Evolutionary conservation across 2,797 vertebrate species (phyloP), one percentile per base, ranked within the genome.

Genomic region (Coracias cyanogaster): DNA sequence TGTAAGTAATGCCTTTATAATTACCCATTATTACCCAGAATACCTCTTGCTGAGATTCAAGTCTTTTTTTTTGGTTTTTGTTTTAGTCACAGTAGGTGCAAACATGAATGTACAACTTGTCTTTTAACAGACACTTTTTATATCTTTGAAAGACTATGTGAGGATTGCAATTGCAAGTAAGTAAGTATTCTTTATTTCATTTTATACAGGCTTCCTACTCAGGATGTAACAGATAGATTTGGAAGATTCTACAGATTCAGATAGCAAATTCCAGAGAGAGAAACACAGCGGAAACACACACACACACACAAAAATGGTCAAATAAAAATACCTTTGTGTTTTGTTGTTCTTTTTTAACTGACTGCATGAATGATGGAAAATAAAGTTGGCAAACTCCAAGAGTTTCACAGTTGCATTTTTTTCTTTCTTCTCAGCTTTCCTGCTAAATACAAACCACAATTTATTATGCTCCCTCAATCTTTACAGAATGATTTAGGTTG

Each of bases 281-380:
- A 67, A 71, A 58, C 14, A 72, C 8, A 60, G 5, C 21, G 41
- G 18, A 58, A 21, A 39, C 21, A 65, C 7, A 48, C 6, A 65
- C 7, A 48, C 6, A 45, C 31, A 35, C 37, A 39, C 12, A 33
- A 52, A 21, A 22, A 28, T 43, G 41, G 0, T 0, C 1, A 3
- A 64, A 74, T 4, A 33, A 48, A 81, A 74, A 37, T 15, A 24
- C 10, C 37, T 31, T 12, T 26, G 2, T 69, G n/a, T 65, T 78
- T 5, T 8, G 24, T 3, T 41, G 2, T 20, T 69, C 12, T 41
- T 69, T 65, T 66, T 72, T 29, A 90, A 62, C 28, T 69, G 35
- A 31, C 12, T 15, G 9, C 17, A 43, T 9, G 31, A 54, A 35
- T 17, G 37, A 39, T 35, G 10, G 24, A 77, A 87, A 91, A 77